These are phyloP conservation scores for Pinctada fucata DNA, from an alignment of 2,888 invertebrate species.

Conservation along the genomic window DNA sequence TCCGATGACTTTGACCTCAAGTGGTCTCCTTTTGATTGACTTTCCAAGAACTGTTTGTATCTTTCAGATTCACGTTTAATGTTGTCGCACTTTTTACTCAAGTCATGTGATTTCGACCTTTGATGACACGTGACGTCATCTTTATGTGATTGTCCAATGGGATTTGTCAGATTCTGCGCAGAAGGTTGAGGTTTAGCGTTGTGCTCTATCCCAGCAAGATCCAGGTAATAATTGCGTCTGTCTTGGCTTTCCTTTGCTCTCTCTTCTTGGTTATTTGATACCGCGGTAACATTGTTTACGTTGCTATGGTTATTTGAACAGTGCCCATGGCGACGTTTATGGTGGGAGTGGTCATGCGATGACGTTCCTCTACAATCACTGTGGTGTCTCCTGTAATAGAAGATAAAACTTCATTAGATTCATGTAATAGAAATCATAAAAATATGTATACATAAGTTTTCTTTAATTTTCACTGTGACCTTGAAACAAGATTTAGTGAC, in stretches of 20 bases:
- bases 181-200: slow-evolving; percentile 63
- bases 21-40: slow-evolving; percentile 51
- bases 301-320: slow-evolving; percentile 42
- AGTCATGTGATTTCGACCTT: slow-evolving; percentile 78
- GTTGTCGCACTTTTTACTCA: slow-evolving; percentile 63
- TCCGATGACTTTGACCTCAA: slow-evolving; percentile 67
- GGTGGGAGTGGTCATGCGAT: slow-evolving; percentile 57
- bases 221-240: slow-evolving; percentile 75
- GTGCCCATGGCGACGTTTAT: slow-evolving; percentile 60
- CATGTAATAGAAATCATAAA: too few species aligned
- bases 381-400: slow-evolving; percentile 69
- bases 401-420: not conserved
- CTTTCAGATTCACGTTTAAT: slow-evolving; percentile 54
- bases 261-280: slow-evolving; percentile 45
- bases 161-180: slow-evolving; percentile 50
- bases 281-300: slow-evolving; percentile 33
- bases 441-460: too few species aligned
- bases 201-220: slow-evolving; percentile 76
- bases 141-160: slow-evolving; percentile 40
- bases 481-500: too few species aligned
- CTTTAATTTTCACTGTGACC: too few species aligned
- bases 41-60: slow-evolving; percentile 41
- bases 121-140: slow-evolving; percentile 70
- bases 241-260: slow-evolving; percentile 66
- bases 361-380: slow-evolving; percentile 56